phyloP scores from a whole-genome alignment of 2,888 invertebrate genomes.

The Smittia aterrima region DNA sequence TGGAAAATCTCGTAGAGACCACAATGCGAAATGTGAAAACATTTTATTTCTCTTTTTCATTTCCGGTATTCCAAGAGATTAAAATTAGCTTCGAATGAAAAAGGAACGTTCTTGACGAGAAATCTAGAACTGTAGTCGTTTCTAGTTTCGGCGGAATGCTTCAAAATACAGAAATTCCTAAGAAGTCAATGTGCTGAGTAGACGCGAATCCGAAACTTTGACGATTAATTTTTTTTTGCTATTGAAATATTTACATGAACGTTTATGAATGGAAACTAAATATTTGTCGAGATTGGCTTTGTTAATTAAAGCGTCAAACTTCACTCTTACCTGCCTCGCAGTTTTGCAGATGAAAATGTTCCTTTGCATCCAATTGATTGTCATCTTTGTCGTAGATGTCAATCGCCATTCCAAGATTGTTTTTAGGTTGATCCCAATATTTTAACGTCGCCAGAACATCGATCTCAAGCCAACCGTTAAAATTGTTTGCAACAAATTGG shows the following conservation, averaged over 20 bases:
- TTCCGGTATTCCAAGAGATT: slow-evolving; percentile 15
- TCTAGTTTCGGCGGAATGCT: slow-evolving; percentile 31
- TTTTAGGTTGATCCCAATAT: slow-evolving; percentile 37
- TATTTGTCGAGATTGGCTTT: neutral
- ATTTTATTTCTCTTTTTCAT: neutral
- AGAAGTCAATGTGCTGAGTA: slow-evolving; percentile 19
- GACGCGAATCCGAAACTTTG: slow-evolving; percentile 33
- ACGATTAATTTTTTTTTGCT: slow-evolving; percentile 21
- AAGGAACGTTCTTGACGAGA: neutral
- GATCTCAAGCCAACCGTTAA: slow-evolving; percentile 41
- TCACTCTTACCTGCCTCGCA: slow-evolving; percentile 41
- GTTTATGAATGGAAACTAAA: slow-evolving; percentile 16
- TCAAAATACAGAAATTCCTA: slow-evolving; percentile 31
- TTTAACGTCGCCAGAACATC: slow-evolving; percentile 36
- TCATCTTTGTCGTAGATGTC: slow-evolving; percentile 41
- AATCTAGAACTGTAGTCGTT: neutral
- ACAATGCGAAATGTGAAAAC: neutral
- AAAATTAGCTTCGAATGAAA: neutral
- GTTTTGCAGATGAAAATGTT: slow-evolving; percentile 29
- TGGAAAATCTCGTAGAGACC: too few relatives aligned
- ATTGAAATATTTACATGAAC: slow-evolving; percentile 19
- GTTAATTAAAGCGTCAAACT: slow-evolving; percentile 24
- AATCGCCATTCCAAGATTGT: slow-evolving; percentile 36
- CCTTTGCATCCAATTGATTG: slow-evolving; percentile 23
- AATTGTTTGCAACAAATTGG: slow-evolving; percentile 12